Evolutionary conservation across 2,888 invertebrate species (phyloP).

Genomic region (Mesorhabditis spiculigera): DNA sequence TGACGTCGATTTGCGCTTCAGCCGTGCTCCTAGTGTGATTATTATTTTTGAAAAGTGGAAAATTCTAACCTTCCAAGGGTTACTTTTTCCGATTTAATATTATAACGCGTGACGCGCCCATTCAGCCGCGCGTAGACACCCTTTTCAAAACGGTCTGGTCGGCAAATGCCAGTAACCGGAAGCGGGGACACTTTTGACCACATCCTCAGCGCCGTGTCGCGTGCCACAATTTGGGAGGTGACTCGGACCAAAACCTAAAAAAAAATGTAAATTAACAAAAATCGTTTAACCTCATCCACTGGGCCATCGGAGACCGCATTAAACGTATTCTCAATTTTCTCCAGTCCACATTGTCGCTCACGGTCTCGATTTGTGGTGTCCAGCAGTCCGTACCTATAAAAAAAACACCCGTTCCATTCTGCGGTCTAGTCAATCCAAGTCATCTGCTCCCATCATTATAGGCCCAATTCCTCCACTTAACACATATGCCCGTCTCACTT

Average conservation of each 20-base stretch:
- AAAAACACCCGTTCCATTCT: neutral
- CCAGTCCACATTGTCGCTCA: neutral
- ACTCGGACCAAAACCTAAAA: neutral
- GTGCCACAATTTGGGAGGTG: neutral
- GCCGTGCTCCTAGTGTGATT: slow-evolving; percentile 15
- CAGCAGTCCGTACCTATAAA: neutral
- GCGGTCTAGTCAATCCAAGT: too few relatives aligned
- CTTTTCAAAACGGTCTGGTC: slow-evolving; percentile 1
- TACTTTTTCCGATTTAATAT: neutral
- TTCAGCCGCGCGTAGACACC: slow-evolving; percentile 1
- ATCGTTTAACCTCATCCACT: neutral
- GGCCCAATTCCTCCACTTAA: too few relatives aligned
- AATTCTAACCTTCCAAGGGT: neutral
- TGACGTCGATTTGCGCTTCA: slow-evolving; percentile 39
- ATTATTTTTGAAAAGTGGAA: slow-evolving; percentile 9
- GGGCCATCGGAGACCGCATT: neutral
- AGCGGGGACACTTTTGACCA: neutral
- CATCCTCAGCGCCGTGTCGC: neutral
- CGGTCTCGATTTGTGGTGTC: neutral
- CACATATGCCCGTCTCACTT: too few relatives aligned
- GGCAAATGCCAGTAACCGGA: slow-evolving; percentile 2
- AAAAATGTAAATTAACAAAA: neutral
- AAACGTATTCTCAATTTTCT: neutral
- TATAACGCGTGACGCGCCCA: slow-evolving; percentile 1
- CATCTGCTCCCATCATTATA: too few relatives aligned